Percentiles rank a stretch among this genome's conserved stretches.
phyloP scores from a whole-genome alignment of 2,113 vertebrate genomes.

The Ceyx margarethae region DNA sequence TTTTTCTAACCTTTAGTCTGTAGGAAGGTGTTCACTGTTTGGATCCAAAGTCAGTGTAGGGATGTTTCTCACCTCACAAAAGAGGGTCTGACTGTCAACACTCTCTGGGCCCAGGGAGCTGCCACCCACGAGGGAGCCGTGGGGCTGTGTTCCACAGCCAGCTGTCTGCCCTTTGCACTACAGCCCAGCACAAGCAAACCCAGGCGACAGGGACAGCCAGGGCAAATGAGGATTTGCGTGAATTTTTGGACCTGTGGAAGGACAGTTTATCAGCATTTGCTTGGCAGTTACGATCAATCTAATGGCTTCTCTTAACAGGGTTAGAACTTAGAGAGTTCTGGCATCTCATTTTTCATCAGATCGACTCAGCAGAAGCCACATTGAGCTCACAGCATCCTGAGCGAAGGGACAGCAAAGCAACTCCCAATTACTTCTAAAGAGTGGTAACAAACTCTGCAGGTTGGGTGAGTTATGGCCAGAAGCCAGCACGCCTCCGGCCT shows the following conservation, averaged over 20 bases:
- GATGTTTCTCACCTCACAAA: accelerated
- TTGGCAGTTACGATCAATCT: not conserved
- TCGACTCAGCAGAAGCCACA: not conserved
- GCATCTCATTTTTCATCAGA: not conserved
- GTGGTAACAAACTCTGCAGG: not conserved
- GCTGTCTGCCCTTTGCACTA: too few species aligned
- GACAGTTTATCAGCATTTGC: not conserved
- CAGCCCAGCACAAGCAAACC: not conserved
- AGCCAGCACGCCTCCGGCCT: not conserved
- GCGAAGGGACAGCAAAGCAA: not conserved
- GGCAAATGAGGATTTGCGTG: not conserved
- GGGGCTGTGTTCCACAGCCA: not conserved
- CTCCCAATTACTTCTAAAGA: not conserved
- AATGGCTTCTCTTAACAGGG: not conserved
- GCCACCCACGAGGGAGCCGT: accelerated
- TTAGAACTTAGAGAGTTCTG: not conserved
- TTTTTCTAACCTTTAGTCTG: not conserved
- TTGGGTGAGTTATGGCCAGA: not conserved
- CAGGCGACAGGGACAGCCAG: too few species aligned
- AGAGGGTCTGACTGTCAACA: accelerated
- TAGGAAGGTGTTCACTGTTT: not conserved
- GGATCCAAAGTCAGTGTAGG: accelerated
- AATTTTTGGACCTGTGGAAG: accelerated
- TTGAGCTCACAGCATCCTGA: not conserved
- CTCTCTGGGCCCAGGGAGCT: not conserved